Base-by-base conservation (phyloP, 2,888 invertebrate species). In the Ditylenchus weischeri region DNA sequence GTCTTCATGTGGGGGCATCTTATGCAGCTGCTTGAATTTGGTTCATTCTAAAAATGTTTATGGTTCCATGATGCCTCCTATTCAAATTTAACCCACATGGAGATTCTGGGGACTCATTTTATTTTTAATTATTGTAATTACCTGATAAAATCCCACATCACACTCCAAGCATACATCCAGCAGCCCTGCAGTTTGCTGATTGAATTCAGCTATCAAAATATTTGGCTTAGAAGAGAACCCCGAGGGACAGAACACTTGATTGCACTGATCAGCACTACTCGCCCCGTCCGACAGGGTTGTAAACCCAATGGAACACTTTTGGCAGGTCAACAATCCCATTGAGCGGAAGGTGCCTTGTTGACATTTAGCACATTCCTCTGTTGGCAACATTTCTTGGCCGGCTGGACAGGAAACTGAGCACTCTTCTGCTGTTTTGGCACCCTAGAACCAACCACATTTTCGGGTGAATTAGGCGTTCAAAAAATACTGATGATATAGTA, bases 401-500 rank as follows among this genome's bases (percentile, higher is more conserved):
- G 64, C n/a, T 19, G 43, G 23, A 48, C 69, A 69, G 29, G 21
- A 19, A 23, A 70, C 58, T n/a, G 50, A 54, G 47, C 69, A 70
- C 18, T 70, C 64, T n/a, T 15, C 64, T 10, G 38, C 23, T 7
- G 29, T 38, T 11, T 19, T 64, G 10, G 69, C 35, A 19, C 69
- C 69, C 68, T 64, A 59, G 50, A 19, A n/a, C n/a, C n/a, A 50
- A 21, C 15, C 21, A n/a, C n/a, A n/a, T n/a, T n/a, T n/a, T n/a
- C n/a, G n/a, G n/a, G n/a, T n/a, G n/a, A n/a, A n/a, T n/a, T n/a
- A n/a, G n/a, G n/a, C n/a, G n/a, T n/a, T n/a, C n/a, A 68, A 19
- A 68, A 67, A 38, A 21, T 48, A 71, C 69, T 49, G 49, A 19
- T 3, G 47, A 47, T 21, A 36, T 23, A 18, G 66, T 66, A 13